Conservation (phyloP, 2,888 invertebrate genomes). For the Agonopterix alstromeriana region DNA sequence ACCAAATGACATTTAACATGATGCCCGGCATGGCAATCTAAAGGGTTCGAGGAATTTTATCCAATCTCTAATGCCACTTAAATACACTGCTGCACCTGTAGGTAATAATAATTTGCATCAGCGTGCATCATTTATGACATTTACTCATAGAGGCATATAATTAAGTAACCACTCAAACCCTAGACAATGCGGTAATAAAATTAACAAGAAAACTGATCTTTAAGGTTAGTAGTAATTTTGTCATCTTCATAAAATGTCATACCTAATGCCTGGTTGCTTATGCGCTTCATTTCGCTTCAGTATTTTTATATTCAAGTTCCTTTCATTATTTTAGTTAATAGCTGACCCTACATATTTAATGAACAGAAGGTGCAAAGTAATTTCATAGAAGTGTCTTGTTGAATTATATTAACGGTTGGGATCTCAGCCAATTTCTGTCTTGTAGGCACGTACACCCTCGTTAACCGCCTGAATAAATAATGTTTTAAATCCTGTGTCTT, state of each 20-base stretch:
- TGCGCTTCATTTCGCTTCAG: neutral
- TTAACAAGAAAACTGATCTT: conserved; percentile 22
- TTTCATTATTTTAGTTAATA: neutral
- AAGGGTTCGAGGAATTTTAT: conserved; percentile 1
- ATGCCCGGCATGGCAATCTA: neutral
- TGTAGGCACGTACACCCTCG: conserved; percentile 25
- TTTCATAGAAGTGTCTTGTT: conserved; percentile 30
- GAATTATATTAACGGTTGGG: conserved; percentile 46
- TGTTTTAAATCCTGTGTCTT: conserved; percentile 21
- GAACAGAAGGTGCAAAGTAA: conserved; percentile 23
- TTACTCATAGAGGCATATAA: conserved; percentile 27
- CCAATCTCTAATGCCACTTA: conserved; percentile 1
- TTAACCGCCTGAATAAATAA: conserved; percentile 50
- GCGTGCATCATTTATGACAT: conserved; percentile 32
- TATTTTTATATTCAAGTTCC: too few species aligned
- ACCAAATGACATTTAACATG: neutral
- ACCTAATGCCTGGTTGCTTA: neutral
- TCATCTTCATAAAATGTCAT: conserved; percentile 10
- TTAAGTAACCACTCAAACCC: conserved; percentile 26
- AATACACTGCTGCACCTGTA: conserved; percentile 11
- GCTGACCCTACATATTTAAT: conserved; percentile 5
- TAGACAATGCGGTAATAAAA: conserved; percentile 35
- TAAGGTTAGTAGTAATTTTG: conserved; percentile 27
- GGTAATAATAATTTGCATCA: conserved; percentile 18
- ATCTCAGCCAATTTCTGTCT: conserved; percentile 34